Evolutionary conservation across 2,888 invertebrate genomes (phyloP).

Genomic region (Volucella zonaria): DNA sequence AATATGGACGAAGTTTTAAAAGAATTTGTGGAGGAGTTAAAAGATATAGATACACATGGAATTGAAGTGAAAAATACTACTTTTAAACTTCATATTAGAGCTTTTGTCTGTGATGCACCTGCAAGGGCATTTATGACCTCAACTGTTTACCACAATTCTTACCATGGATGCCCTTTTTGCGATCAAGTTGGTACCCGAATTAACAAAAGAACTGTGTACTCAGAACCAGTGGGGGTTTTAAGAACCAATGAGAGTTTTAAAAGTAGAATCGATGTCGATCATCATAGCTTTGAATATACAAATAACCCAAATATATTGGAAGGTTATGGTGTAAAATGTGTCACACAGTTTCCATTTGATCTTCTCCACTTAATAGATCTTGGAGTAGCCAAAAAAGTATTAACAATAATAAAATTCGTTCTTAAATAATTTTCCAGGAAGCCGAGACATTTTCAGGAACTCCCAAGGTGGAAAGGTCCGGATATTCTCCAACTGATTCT

Average conservation of each 20-base stretch:
- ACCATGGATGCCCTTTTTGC: slow-evolving; percentile 12
- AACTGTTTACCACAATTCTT: slow-evolving; percentile 26
- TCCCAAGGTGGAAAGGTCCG: slow-evolving; percentile 51
- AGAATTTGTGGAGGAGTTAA: slow-evolving; percentile 24
- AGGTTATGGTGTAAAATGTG: slow-evolving; percentile 29
- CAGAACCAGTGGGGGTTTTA: slow-evolving; percentile 3
- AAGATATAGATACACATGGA: slow-evolving; percentile 12
- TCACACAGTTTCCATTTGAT: slow-evolving; percentile 50
- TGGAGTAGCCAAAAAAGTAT: slow-evolving; percentile 49
- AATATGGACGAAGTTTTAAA: slow-evolving; percentile 24
- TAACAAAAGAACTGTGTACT: slow-evolving; percentile 16
- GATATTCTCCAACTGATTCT: slow-evolving; percentile 46
- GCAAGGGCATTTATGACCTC: slow-evolving; percentile 30
- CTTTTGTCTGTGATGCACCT: slow-evolving; percentile 32
- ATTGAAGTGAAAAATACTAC: slow-evolving; percentile 8
- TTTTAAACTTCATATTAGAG: slow-evolving; percentile 17
- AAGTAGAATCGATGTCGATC: slow-evolving; percentile 22
- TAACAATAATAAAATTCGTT: slow-evolving; percentile 39
- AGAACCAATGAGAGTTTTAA: slow-evolving; percentile 38
- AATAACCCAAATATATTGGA: slow-evolving; percentile 32
- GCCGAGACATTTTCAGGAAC: slow-evolving; percentile 45
- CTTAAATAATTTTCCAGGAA: slow-evolving; percentile 48
- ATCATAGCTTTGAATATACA: slow-evolving; percentile 32
- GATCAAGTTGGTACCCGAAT: slow-evolving; percentile 19
- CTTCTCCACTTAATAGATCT: slow-evolving; percentile 47